A percentile compares a stretch with the other conserved stretches of the same genome.
Conservation (phyloP, 2,113 vertebrate genomes). For the Phalacrocorax pelagicus region DNA sequence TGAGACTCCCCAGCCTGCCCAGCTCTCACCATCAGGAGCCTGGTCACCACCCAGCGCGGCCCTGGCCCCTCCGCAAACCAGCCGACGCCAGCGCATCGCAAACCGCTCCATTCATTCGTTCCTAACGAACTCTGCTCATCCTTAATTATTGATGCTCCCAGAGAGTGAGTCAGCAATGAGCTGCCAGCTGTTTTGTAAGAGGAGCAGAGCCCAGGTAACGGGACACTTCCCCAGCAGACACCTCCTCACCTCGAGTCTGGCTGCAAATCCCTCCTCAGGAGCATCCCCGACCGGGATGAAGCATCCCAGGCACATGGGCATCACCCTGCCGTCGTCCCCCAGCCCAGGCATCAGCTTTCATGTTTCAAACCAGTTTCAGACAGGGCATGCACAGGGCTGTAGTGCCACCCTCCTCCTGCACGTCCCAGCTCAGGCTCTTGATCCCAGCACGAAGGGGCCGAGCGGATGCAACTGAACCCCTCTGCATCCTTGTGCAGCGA, state of each 20-base stretch:
- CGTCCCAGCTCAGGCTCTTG: rapidly evolving
- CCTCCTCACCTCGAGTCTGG: not conserved
- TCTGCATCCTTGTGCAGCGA: not conserved
- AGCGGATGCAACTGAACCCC: not conserved
- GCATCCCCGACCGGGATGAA: not conserved
- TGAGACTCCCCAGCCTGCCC: not conserved
- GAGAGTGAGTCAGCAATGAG: not conserved
- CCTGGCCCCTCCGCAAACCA: not conserved
- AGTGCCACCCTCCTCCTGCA: not conserved
- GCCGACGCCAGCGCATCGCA: not conserved
- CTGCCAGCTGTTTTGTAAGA: not conserved
- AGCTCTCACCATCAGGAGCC: not conserved
- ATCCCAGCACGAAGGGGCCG: not conserved
- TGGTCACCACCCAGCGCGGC: rapidly evolving
- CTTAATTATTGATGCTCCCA: constrained; percentile 19
- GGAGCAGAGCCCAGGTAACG: not conserved
- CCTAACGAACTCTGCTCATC: not conserved
- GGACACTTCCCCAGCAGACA: not conserved
- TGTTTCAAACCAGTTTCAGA: not conserved
- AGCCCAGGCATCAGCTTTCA: rapidly evolving
- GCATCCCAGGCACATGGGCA: not conserved
- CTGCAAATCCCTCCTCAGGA: not conserved
- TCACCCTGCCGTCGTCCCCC: not conserved
- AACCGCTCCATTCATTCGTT: not conserved
- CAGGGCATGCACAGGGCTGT: not conserved